Base-by-base conservation (phyloP, 2,113 vertebrate species). In the Neotoma lepida region DNA sequence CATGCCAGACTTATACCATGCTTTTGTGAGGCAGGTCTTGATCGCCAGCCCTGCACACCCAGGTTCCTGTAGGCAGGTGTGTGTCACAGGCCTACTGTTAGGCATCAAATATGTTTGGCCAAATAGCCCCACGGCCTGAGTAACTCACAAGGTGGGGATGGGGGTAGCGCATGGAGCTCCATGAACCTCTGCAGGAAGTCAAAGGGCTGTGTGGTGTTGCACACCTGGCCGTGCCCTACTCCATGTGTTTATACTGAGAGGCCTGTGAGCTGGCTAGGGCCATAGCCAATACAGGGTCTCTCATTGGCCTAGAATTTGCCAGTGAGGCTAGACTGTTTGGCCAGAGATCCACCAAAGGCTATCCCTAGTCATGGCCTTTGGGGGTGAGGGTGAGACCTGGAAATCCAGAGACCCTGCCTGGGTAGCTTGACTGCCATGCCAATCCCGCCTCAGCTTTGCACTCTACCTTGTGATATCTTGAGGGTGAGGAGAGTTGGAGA, bases 211-310 rank as follows among this genome's bases (percentile, higher is more conserved):
- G 2, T 15, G 17, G 9, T 9, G 8, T 13, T 2, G 28, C 26
- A 49, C 4, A 26, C 24, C 10, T 6, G 10, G 46, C 18, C 0
- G 1, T 15, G 6, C 24, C 46, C 35, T 9, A 66, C 35, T 30
- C 66, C 26, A 22, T 10, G 9, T 28, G 22, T 54, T 71, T 88
- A 9, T 58, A 41, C 9, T 3, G n/a, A 41, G 49, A 30, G n/a
- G 66, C 5, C 5, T 10, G 86, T 88, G 86, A 39, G 9, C 8
- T 1, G 0, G 13, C 86, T 30, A 54, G 85, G 51, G 49, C 35
- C 20, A 39, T 84, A 41, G 14, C 22, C 33, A 68, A 87, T n/a
- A 10, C 17, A 54, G 35, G 28, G 39, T 26, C 13, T 84, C 56
- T 61, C 14, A 18, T 39, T 63, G 33, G 9, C 22, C 51, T 41